Conservation (phyloP, 2,113 vertebrate species). For the Paracyprichromis sp. region DNA sequence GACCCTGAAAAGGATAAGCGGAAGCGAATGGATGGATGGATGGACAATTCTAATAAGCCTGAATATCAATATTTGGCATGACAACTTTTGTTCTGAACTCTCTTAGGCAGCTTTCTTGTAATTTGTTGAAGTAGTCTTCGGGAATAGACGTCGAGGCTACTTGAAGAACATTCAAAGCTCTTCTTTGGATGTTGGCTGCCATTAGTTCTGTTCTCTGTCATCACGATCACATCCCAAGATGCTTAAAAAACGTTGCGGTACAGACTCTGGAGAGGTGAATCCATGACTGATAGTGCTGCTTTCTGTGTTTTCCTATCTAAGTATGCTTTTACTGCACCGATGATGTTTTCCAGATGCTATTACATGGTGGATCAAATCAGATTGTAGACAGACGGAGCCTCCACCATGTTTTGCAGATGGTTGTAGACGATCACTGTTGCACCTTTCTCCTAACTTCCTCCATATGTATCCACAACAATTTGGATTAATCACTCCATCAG, state of each 20-base stretch:
- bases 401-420: not conserved
- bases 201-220: not conserved
- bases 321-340: not conserved
- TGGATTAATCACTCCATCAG: not conserved
- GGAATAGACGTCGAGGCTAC: not conserved
- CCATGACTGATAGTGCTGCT: not conserved
- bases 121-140: not conserved
- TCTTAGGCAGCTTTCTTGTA: not conserved
- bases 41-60: not conserved
- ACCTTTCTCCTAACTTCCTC: not conserved
- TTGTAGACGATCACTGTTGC: not conserved
- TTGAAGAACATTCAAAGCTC: not conserved
- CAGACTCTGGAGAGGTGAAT: not conserved
- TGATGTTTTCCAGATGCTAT: not conserved
- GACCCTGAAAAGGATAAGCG: too few relatives aligned
- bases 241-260: not conserved
- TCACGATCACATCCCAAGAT: not conserved
- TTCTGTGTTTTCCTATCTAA: not conserved
- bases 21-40: too few relatives aligned
- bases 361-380: not conserved
- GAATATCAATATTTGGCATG: not conserved
- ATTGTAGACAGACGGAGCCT: not conserved
- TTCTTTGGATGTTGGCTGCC: not conserved
- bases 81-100: not conserved
- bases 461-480: not conserved